These are phyloP conservation scores for Labeo catla DNA, from an alignment of 2,113 vertebrate genomes.

Conservation along the genomic window DNA sequence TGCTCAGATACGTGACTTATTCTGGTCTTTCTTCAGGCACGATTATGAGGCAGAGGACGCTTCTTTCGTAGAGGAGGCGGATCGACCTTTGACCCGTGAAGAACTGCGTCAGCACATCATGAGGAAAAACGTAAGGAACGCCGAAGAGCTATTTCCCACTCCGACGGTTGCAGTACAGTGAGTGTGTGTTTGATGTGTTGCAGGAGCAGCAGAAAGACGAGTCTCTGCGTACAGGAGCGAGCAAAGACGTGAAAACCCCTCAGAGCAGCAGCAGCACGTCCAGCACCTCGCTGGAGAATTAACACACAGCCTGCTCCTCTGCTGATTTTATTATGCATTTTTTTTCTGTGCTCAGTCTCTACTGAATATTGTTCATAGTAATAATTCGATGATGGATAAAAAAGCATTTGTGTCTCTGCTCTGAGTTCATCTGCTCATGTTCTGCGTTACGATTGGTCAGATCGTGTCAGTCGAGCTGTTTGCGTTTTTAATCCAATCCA, in stretches of 20 bases:
- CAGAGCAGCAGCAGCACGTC: constrained; percentile 50
- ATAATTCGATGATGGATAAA: not conserved
- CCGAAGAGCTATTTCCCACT: not conserved
- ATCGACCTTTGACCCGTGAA: constrained; percentile 74
- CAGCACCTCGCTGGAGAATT: constrained; percentile 54
- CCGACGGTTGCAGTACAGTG: not conserved
- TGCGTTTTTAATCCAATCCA: not conserved
- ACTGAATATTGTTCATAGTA: constrained; percentile 15
- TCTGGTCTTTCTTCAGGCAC: constrained; percentile 59
- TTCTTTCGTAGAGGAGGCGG: constrained; percentile 72
- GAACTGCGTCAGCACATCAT: constrained; percentile 76
- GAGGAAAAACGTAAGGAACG: constrained; percentile 65
- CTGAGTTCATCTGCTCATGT: too few species aligned
- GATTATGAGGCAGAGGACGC: constrained; percentile 70
- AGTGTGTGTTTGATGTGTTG: not conserved
- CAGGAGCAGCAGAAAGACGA: constrained; percentile 65
- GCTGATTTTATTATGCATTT: not conserved
- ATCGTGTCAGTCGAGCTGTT: too few species aligned
- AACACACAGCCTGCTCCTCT: not conserved
- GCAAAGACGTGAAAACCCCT: constrained; percentile 58
- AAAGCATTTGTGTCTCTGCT: not conserved
- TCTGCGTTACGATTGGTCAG: too few species aligned
- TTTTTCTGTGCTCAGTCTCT: not conserved
- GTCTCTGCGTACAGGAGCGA: constrained; percentile 27
- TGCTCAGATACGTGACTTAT: not conserved